A percentile compares a stretch with the other conserved stretches of the same genome.
These are phyloP conservation scores for Orussus abietinus DNA, from an alignment of 1,140 invertebrate genomes.

Conservation along the genomic window DNA sequence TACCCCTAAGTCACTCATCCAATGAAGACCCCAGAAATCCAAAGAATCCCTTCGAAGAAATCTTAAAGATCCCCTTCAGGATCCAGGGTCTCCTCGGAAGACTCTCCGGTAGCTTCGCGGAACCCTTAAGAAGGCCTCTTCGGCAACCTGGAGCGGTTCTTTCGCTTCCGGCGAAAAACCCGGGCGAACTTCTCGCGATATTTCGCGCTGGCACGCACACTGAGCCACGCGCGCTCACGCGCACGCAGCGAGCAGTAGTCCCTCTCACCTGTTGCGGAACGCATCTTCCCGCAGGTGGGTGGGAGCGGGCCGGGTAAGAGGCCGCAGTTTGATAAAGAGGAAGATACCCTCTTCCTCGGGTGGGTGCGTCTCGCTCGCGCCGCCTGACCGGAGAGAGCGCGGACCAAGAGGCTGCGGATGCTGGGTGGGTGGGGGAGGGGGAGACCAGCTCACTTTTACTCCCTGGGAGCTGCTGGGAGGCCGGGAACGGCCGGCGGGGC, in stretches of 20 bases:
- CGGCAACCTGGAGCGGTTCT: too few relatives aligned
- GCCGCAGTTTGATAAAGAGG: slow-evolving; percentile 43
- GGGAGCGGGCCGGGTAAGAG: slow-evolving; percentile 40
- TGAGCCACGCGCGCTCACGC: slow-evolving; percentile 27
- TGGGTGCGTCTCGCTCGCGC: slow-evolving; percentile 15
- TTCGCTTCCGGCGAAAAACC: slow-evolving; percentile 16
- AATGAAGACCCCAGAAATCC: too few relatives aligned
- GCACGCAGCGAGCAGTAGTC: slow-evolving; percentile 32
- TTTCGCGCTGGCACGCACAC: slow-evolving; percentile 44
- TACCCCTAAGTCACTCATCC: too few relatives aligned
- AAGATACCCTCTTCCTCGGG: slow-evolving; percentile 35
- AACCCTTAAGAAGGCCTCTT: too few relatives aligned
- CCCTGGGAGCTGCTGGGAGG: slow-evolving; percentile 13
- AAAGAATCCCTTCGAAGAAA: too few relatives aligned
- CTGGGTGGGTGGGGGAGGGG: too few relatives aligned
- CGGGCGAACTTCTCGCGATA: slow-evolving; percentile 43
- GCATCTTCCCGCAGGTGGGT: slow-evolving; percentile 41
- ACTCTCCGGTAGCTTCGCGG: too few relatives aligned
- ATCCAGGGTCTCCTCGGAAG: too few relatives aligned
- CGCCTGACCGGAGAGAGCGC: slow-evolving; percentile 5
- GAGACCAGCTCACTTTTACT: slow-evolving; percentile 20
- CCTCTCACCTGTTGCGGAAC: slow-evolving; percentile 33
- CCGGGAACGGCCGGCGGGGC: slow-evolving; percentile 19
- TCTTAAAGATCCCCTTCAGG: too few relatives aligned
- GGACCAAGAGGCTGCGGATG: slow-evolving; percentile 1